Base-by-base conservation (phyloP, 92 coral and sea anemone genomes). In the Blastomussa wellsi region DNA sequence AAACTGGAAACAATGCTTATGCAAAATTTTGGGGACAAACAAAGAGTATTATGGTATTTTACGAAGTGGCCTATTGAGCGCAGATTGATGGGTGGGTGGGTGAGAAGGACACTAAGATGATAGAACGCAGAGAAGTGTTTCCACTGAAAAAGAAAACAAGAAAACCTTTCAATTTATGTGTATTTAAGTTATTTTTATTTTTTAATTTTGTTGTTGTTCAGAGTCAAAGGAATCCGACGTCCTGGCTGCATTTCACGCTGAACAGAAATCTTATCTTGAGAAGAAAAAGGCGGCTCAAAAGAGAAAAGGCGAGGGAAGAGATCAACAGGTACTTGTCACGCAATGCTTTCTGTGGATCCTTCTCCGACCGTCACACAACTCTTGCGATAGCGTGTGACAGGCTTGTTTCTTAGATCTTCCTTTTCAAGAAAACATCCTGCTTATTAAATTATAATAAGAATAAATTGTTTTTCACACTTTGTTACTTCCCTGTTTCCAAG, bases 191-290 rank as follows among this genome's bases (percentile, higher is more conserved):
- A 22, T 26, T 41, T 85, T 37, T 35, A 66, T 5, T 69, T 22
- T 22, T 19, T 32, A 2, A 1, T 33, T 78, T 76, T 33, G 19
- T 41, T 32, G 7, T 32, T 49, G 24, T n/a, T 22, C 73, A 87
- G 93, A 75, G 51, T 41, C 73, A 2, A 84, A 79, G 76, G 92
- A 88, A 49, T 91, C 95, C 10, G 93, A 86, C 36, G 94, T 93
- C 29, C 82, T 96, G 51, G 94, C 95, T 37, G 99, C 95, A 41
- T 96, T 96, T 59, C 95, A 92, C 39, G 95, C 92, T 71, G 98
- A 94, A 44, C 90, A 93, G 78, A 74, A 86, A 38, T 79, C 90
- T 24, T 96, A 92, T 82, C 75, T 91, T 72, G 94, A 79, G 11
- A 94, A 91, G 83, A 92, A 82, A 60, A 96, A 94, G 62, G 80